Conservation (phyloP, 2,113 vertebrate genomes). For the Python bivittatus region DNA sequence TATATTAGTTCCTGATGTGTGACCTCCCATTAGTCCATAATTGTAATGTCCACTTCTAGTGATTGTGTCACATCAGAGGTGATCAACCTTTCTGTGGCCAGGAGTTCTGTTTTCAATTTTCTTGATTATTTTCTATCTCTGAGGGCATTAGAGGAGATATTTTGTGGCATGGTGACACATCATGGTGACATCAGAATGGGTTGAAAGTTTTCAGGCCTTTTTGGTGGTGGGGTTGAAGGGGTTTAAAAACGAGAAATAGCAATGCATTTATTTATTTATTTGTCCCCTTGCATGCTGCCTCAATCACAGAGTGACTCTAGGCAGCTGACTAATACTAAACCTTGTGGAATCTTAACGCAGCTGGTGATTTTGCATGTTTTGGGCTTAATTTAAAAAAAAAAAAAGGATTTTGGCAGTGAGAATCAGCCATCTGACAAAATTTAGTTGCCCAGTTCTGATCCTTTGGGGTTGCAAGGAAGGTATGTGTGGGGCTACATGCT, state of each 20-base stretch:
- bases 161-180: not conserved
- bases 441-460: not conserved
- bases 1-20: not conserved
- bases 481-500: not conserved
- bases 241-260: not conserved
- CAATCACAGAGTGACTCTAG: not conserved
- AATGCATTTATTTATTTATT: not conserved
- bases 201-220: not conserved
- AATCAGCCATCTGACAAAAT: not conserved
- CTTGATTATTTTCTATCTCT: not conserved
- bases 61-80: not conserved
- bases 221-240: not conserved
- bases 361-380: not conserved
- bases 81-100: not conserved
- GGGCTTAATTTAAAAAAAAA: not conserved
- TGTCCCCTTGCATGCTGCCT: not conserved
- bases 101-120: not conserved
- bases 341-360: not conserved
- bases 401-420: not conserved
- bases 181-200: not conserved
- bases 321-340: not conserved
- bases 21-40: not conserved
- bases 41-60: not conserved
- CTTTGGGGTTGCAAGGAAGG: not conserved
- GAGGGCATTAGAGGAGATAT: not conserved